Percentiles rank a stretch among this genome's conserved stretches.
phyloP scores from a whole-genome alignment of 2,888 invertebrate species.

The Octodonta nipae region DNA sequence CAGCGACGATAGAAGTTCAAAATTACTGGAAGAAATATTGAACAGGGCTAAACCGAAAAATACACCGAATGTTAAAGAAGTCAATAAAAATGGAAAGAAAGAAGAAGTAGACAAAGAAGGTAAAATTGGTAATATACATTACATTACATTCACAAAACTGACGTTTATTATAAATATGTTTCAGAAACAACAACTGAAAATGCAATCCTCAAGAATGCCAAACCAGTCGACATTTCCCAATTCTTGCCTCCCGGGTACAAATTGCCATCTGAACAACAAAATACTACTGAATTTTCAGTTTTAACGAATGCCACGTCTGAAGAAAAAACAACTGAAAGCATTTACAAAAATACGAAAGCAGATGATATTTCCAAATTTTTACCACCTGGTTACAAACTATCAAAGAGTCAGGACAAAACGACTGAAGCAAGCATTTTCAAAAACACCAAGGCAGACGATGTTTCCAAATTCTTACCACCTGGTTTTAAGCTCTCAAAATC shows the following conservation, averaged over 20 bases:
- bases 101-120: not conserved
- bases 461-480: slow-evolving; percentile 11
- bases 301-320: too few relatives aligned
- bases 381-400: slow-evolving; percentile 6
- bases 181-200: not conserved
- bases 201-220: slow-evolving; percentile 11
- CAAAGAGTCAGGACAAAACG: slow-evolving; percentile 4
- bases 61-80: slow-evolving; percentile 8
- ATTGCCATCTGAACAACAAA: too few relatives aligned
- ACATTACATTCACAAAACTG: too few relatives aligned
- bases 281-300: too few relatives aligned
- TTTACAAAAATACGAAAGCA: not conserved
- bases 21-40: slow-evolving; percentile 20
- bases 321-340: not conserved
- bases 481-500: slow-evolving; percentile 9
- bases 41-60: slow-evolving; percentile 13
- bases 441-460: slow-evolving; percentile 8
- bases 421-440: slow-evolving; percentile 19
- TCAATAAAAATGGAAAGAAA: slow-evolving; percentile 9
- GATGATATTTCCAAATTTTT: slow-evolving; percentile 5
- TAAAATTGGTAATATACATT: slow-evolving; percentile 2
- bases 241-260: slow-evolving; percentile 5
- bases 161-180: too few relatives aligned
- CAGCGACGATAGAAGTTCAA: slow-evolving; percentile 17
- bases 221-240: slow-evolving; percentile 3